Evolutionary conservation across 2,113 vertebrate genomes (phyloP).

Genomic region (Thamnaconus septentrionalis): DNA sequence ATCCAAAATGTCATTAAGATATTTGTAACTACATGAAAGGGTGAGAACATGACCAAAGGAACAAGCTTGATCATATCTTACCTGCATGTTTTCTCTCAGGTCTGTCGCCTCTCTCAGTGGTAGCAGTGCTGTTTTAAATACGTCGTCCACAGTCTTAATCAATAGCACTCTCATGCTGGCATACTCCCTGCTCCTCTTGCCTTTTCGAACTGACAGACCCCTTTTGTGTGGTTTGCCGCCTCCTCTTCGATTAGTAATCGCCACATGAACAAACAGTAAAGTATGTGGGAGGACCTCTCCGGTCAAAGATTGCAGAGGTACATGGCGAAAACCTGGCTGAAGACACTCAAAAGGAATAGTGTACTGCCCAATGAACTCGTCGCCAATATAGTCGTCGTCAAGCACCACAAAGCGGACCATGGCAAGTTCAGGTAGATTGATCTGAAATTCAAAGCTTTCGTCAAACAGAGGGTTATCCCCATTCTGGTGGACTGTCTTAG

Average conservation of each 20-base stretch:
- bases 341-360: constrained; percentile 98
- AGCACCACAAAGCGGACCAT: constrained; percentile 98
- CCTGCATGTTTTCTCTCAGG: constrained; percentile 98
- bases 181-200: constrained; percentile 91
- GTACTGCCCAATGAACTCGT: constrained; percentile 96
- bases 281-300: constrained; percentile 89
- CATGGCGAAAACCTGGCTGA: constrained; percentile 93
- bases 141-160: constrained; percentile 92
- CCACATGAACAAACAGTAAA: constrained; percentile 95
- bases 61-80: constrained; percentile 53
- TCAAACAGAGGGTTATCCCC: constrained; percentile 96
- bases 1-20: constrained; percentile 8
- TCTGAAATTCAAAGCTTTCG: constrained; percentile 98
- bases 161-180: constrained; percentile 91
- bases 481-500: constrained; percentile 94
- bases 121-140: constrained; percentile 91
- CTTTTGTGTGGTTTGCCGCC: constrained; percentile 97
- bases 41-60: background rate
- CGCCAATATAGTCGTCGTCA: constrained; percentile 97
- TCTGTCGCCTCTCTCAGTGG: constrained; percentile 94
- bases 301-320: constrained; percentile 91
- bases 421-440: constrained; percentile 94
- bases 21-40: constrained; percentile 9
- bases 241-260: constrained; percentile 95
- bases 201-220: constrained; percentile 93